phyloP scores from a whole-genome alignment of 2,888 invertebrate genomes.

The Abrostola triplasia region DNA sequence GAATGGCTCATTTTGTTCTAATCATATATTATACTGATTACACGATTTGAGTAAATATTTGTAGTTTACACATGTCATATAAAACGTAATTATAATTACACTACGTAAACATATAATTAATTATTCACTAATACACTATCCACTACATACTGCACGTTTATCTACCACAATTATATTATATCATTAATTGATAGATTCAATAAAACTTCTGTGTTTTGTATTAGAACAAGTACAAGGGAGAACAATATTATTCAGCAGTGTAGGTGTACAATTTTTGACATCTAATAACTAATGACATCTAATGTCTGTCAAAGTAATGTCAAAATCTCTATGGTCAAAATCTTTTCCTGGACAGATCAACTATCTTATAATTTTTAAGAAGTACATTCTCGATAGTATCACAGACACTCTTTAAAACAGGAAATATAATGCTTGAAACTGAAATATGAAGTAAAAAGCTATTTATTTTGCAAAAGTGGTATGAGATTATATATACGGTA shows the following conservation, averaged over 20 bases:
- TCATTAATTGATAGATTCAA: too few relatives aligned
- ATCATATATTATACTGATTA: conserved; percentile 12
- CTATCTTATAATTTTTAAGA: neutral
- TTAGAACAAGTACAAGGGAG: too few relatives aligned
- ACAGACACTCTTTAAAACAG: neutral
- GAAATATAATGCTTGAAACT: neutral
- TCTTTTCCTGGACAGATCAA: neutral
- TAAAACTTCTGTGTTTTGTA: too few relatives aligned
- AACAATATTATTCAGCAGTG: too few relatives aligned
- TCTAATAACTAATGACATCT: too few relatives aligned
- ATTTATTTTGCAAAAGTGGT: neutral
- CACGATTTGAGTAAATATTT: neutral
- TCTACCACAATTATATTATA: too few relatives aligned
- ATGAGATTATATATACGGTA: too few relatives aligned
- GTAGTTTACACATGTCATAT: conserved; percentile 11
- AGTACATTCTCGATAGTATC: conserved; percentile 1
- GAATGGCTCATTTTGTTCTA: conserved; percentile 71
- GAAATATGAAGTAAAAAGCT: neutral
- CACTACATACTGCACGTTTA: neutral
- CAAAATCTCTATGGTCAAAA: too few relatives aligned
- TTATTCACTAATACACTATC: neutral
- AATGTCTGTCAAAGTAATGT: too few relatives aligned
- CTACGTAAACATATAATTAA: neutral
- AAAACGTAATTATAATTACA: neutral
- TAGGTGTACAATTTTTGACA: too few relatives aligned